Percentiles rank a stretch among this genome's conserved stretches.
Evolutionary conservation across 2,888 invertebrate genomes (phyloP).

Genomic region (Lobophora halterata): DNA sequence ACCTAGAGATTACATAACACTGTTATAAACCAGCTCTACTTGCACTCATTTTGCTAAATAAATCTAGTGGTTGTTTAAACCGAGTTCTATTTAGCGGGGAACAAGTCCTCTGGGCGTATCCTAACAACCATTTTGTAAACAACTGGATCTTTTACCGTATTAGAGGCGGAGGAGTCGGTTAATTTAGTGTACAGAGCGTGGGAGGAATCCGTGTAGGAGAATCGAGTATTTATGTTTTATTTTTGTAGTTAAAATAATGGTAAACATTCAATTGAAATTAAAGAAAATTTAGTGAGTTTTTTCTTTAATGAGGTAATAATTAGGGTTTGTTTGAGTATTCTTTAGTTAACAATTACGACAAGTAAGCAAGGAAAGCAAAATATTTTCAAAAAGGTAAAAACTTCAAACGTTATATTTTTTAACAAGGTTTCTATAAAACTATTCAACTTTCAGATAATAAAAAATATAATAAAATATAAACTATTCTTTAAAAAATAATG

Average conservation of each 20-base stretch:
- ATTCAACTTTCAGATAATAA: too few species aligned
- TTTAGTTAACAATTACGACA: too few species aligned
- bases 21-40: constrained; percentile 1
- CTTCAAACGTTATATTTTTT: too few species aligned
- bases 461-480: too few species aligned
- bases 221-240: constrained; percentile 13
- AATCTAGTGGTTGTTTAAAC: constrained; percentile 41
- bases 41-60: constrained; percentile 32
- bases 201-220: neutral
- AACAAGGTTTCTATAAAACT: too few species aligned
- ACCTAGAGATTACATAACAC: constrained; percentile 1
- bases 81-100: constrained; percentile 40
- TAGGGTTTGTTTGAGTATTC: too few species aligned
- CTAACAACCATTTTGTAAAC: constrained; percentile 41
- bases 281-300: too few species aligned
- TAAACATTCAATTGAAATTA: too few species aligned
- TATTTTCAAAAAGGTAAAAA: too few species aligned
- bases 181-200: constrained; percentile 21
- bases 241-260: constrained; percentile 1
- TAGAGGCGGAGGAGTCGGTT: constrained; percentile 20
- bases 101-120: constrained; percentile 40
- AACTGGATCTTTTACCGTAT: constrained; percentile 39
- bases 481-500: too few species aligned
- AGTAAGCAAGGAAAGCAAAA: too few species aligned
- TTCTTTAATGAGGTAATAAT: too few species aligned